Base-by-base conservation (phyloP, 1,140 invertebrate genomes). In the Temnothorax nylanderi region DNA sequence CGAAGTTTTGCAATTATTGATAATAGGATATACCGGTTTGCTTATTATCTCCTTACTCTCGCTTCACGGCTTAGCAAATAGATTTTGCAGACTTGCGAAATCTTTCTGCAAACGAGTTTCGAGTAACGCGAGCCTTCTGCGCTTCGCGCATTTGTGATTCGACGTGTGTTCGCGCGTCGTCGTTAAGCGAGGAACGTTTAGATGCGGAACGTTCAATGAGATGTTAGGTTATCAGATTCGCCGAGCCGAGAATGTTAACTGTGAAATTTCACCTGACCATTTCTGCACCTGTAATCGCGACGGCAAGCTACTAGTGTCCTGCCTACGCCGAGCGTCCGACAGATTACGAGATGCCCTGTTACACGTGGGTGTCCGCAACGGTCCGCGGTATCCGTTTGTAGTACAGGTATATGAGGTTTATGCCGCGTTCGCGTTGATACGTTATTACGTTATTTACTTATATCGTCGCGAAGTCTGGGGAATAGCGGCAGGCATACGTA, bases 271-370 rank as follows among this genome's bases (percentile, higher is more conserved):
- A 89, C 88, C 88, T 87, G 89, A 60, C 44, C 41, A 37, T 76
- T 77, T 88, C 80, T 65, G 78, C 88, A 90, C 89, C 88, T 90
- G 89, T 32, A 77, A 54, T 78, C 56, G 78, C 78, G 58, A 67
- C 64, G 41, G 85, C 44, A 78, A 16, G 44, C 77, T 80, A 74
- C 89, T 62, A 82, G 84, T 67, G 67, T 26, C 49, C 85, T 65
- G 58, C 93, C 93, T 92, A 93, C 92, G 92, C 91, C 90, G 84
- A 85, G 84, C 90, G 90, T 92, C 91, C 91, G 71, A 71, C 78
- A 85, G 88, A 93, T 93, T 92, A 92, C 90, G 89, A 89, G 89
- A 92, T 90, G 88, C 76, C 92, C 85, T 88, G 91, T 93, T 92
- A 90, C 88, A 91, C 91, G 93, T 93, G 92, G 92, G 93, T 92